Percentiles rank a stretch among this genome's conserved stretches.
Evolutionary conservation across 2,888 invertebrate genomes (phyloP).

Genomic region (Habrosyne pyritoides): DNA sequence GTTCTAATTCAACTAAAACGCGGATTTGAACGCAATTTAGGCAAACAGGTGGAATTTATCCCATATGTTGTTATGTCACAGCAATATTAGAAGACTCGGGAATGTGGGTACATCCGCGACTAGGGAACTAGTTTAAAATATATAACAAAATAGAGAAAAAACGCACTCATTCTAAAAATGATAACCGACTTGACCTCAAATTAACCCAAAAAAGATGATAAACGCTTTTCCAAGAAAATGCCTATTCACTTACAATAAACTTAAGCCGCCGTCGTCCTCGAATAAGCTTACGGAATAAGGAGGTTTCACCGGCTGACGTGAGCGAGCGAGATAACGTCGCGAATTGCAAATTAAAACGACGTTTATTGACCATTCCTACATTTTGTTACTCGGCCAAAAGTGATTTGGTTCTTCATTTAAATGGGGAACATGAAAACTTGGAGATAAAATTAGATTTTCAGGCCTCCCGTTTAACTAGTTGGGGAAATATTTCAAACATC

Average conservation of each 20-base stretch:
- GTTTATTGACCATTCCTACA: slow-evolving; percentile 63
- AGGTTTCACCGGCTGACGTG: slow-evolving; percentile 41
- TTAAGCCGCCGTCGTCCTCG: not conserved
- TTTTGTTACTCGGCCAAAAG: slow-evolving; percentile 54
- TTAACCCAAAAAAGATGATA: not conserved
- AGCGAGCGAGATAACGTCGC: slow-evolving; percentile 49
- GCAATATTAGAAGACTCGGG: no score
- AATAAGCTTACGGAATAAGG: slow-evolving; percentile 27
- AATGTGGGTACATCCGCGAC: no score
- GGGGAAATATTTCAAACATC: no score
- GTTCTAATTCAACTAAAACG: no score
- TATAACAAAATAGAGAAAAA: no score
- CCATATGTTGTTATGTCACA: no score
- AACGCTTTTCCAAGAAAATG: not conserved
- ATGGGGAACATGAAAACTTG: slow-evolving; percentile 10
- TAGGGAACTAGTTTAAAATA: no score
- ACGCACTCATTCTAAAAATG: no score
- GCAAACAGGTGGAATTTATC: no score
- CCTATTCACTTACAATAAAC: not conserved
- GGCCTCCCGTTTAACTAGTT: not conserved
- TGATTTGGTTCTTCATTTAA: slow-evolving; percentile 44
- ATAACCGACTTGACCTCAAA: no score
- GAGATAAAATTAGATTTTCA: slow-evolving; percentile 8
- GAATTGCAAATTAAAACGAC: slow-evolving; percentile 67
- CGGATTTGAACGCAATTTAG: no score